phyloP scores from a whole-genome alignment of 2,888 invertebrate genomes.

The Lepidocyrtoides sp. region DNA sequence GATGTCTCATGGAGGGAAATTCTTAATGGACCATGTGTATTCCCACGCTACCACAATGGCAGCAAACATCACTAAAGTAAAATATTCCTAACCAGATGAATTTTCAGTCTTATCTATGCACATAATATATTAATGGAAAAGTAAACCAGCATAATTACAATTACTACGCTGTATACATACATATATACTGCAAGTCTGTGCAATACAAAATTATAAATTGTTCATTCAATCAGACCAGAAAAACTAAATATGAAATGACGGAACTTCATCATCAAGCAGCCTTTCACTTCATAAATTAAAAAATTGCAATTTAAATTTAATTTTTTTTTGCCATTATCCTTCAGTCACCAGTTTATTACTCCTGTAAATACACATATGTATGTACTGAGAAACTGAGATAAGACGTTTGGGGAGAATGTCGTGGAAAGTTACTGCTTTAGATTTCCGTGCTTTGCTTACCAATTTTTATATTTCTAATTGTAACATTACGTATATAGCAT shows the following conservation, averaged over 20 bases:
- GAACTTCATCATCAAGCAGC: background rate
- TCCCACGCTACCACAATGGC: constrained; percentile 71
- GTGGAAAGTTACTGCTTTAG: background rate
- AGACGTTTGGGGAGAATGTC: background rate
- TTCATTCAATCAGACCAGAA: constrained; percentile 47
- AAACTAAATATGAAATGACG: background rate
- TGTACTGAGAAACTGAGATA: constrained; percentile 4
- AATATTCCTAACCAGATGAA: constrained; percentile 22
- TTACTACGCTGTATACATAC: background rate
- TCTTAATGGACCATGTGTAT: constrained; percentile 76
- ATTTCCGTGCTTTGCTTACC: constrained; percentile 44
- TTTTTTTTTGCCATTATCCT: constrained; percentile 14
- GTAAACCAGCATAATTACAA: background rate
- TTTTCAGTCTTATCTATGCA: background rate
- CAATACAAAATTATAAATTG: background rate
- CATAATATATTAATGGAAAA: background rate
- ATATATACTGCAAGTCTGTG: background rate
- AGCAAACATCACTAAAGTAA: background rate
- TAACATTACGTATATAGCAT: background rate
- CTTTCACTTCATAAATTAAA: constrained; percentile 63
- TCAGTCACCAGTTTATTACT: background rate
- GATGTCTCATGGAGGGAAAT: constrained; percentile 39
- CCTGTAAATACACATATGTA: constrained; percentile 10
- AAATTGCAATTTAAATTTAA: constrained; percentile 30
- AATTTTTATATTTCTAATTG: background rate